Conservation (phyloP, 2,797 vertebrate species). For the Aphelocoma californica region DNA sequence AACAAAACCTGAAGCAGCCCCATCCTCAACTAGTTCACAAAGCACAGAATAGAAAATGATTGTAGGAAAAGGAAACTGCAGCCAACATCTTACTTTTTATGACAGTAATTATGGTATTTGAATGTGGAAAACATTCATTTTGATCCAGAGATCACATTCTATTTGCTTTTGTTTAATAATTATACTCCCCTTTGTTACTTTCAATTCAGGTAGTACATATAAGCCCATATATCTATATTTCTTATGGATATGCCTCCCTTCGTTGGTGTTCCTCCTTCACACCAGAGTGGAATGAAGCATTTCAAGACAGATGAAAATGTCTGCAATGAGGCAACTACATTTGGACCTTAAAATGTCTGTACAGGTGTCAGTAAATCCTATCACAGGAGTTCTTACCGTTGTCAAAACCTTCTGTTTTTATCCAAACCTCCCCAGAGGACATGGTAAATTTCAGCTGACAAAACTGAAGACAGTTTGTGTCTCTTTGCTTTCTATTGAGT, state of each 20-base stretch:
- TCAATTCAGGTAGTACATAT: background rate
- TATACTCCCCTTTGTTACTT: background rate
- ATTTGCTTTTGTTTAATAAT: background rate
- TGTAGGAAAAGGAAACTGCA: background rate
- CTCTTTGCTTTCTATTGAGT: constrained; percentile 75
- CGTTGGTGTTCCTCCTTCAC: background rate
- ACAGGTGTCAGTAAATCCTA: constrained; percentile 60
- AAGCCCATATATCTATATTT: background rate
- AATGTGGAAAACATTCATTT: background rate
- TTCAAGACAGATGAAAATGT: constrained; percentile 31
- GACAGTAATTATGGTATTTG: background rate
- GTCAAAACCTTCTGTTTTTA: constrained; percentile 65
- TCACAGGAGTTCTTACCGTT: constrained; percentile 5
- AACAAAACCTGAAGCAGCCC: background rate
- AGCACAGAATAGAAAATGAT: background rate
- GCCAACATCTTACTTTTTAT: background rate
- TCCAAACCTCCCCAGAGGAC: constrained; percentile 27
- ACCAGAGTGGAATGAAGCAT: constrained; percentile 5
- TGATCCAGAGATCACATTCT: background rate
- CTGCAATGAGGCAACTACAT: background rate
- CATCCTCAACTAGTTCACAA: background rate
- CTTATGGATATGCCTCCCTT: background rate
- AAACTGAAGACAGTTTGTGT: constrained; percentile 51
- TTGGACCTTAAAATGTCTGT: constrained; percentile 59
- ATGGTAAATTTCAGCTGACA: constrained; percentile 38